Base-by-base conservation (phyloP, 2,888 invertebrate species). In the Laspeyria flexula region DNA sequence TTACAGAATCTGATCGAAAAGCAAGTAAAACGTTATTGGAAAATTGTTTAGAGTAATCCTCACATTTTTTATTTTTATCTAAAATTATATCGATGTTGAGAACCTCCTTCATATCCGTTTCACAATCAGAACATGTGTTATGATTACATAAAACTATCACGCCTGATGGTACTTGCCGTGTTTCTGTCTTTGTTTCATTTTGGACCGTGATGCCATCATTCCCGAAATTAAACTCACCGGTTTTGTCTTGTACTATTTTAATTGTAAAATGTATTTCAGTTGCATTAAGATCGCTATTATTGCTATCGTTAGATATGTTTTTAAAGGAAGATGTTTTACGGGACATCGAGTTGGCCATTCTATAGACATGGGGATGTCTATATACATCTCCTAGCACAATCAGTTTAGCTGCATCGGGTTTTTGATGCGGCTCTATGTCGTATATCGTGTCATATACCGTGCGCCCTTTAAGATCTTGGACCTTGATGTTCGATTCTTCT, bases 241-340 rank as follows among this genome's bases (percentile, higher is more conserved):
- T 82, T 12, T 88, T 84, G 0, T 78, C 80, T 45, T 81, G 79
- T 43, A 75, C 78, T 1, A 88, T 74, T 58, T 80, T 84, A 5
- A 89, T 52, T 48, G 83, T 85, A 29, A 90, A 81, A 54, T 83
- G 77, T 30, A 90, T 87, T 74, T 89, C 88, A 39, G 89, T 75
- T 29, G 81, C 64, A 63, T 87, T 86, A 7, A 76, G 60, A 25
- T 80, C 42, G 57, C 83, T 87, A 9, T 77, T 71, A 43, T 79
- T 83, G 57, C 60, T 75, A 1, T 44, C 50, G 34, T 77, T 62
- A 1, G 44, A 47, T 1, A 64, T 43, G 12, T 73, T 56, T 42
- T n/a, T n/a, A n/a, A n/a, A n/a, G n/a, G n/a, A n/a, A n/a, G n/a
- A n/a, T n/a, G n/a, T n/a, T n/a, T 71, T 65, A 13, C 73, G 56